phyloP scores from a whole-genome alignment of 2,888 invertebrate species.

The Aphidoletes aphidimyza region DNA sequence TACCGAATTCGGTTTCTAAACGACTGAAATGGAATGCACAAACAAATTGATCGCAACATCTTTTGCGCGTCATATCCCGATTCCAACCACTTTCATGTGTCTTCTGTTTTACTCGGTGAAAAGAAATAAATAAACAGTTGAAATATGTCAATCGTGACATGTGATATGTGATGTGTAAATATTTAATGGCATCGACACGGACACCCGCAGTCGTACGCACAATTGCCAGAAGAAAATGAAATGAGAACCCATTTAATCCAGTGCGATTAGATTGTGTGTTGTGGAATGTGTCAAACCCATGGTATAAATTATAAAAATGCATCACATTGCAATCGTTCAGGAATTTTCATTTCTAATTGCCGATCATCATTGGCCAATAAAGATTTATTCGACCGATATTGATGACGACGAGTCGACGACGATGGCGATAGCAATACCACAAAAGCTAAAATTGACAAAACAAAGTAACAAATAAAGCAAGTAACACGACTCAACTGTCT shows the following conservation, averaged over 20 bases:
- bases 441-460: background rate
- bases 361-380: background rate
- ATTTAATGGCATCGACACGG: too few species aligned
- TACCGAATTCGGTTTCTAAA: background rate
- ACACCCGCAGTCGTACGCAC: background rate
- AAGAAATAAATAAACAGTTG: background rate
- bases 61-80: background rate
- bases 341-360: conserved; percentile 26
- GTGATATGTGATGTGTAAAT: background rate
- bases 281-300: background rate
- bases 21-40: background rate
- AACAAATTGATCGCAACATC: conserved; percentile 6
- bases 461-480: conserved; percentile 17
- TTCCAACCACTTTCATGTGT: background rate
- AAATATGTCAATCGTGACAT: conserved; percentile 17
- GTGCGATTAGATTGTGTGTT: background rate
- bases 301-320: background rate
- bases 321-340: background rate
- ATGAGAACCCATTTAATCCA: background rate
- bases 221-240: background rate
- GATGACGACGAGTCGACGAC: background rate
- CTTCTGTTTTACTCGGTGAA: too few species aligned
- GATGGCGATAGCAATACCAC: background rate
- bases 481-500: conserved; percentile 7
- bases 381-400: too few species aligned